Base-by-base conservation (phyloP, 2,888 invertebrate genomes). In the Callyntrura guangdongensis region DNA sequence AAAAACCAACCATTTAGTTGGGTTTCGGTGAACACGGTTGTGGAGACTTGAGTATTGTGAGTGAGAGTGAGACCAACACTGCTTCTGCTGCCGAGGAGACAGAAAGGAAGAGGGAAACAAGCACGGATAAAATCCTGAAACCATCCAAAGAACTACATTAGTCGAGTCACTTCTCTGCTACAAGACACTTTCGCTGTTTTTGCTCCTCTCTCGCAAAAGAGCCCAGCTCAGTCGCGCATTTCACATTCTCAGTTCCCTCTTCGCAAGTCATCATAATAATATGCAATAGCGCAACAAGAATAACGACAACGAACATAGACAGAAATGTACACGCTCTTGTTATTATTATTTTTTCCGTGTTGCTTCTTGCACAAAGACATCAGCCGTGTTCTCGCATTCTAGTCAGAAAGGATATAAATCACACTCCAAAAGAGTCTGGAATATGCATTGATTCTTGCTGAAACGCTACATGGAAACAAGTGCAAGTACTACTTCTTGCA, bases 61-160 rank as follows among this genome's bases (percentile, higher is more conserved):
- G 11, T 22, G 11, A 64, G 25, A 25, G 11, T 22, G 47, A 25
- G 27, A 45, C 22, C 20, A 22, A 25, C 22, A 64, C 36, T 36
- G 36, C 36, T 36, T 2, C 36, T 36, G 6, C 36, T 36, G 36
- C 36, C 6, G 49, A 47, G 17, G 72, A 49, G 59, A 74, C 27
- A 14, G 59, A 36, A 12, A 12, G 20, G 49, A 47, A 69, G 64
- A 83, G 83, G 49, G 83, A 64, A 85, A 72, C 56, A 11, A 27
- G 49, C 22, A 45, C n/a, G 72, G 85, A 85, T 85, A 85, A 85
- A 85, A 85, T 72, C 22, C 12, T 74, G 74, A 85, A 59, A 59
- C 47, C 59, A 45, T 85, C 85, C 45, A 49, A 9, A 20, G 53
- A 85, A 36, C 85, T 74, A n/a, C 72, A 72, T 72, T 72, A 85